These are phyloP conservation scores for Ceyx cyanopectus DNA, from an alignment of 2,113 vertebrate genomes.

Conservation along the genomic window DNA sequence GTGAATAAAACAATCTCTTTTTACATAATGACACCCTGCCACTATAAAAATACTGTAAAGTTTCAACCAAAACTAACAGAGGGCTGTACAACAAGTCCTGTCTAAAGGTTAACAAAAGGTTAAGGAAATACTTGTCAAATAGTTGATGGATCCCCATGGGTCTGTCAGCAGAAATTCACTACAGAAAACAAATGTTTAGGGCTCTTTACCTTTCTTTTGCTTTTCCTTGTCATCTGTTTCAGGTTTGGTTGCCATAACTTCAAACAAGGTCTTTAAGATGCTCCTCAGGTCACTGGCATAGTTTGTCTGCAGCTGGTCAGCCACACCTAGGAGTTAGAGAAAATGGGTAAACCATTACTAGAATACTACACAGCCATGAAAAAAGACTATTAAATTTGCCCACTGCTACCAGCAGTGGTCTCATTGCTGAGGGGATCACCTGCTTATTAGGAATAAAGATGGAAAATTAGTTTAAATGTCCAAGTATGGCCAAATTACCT, in stretches of 20 bases:
- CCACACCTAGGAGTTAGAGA: slow-evolving; percentile 82
- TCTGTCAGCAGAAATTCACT: not conserved
- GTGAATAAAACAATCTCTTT: not conserved
- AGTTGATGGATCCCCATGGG: not conserved
- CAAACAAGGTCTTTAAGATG: slow-evolving; percentile 96
- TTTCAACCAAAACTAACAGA: not conserved
- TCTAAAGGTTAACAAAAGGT: not conserved
- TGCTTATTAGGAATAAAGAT: not conserved
- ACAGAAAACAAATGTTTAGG: not conserved
- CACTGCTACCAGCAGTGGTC: not conserved
- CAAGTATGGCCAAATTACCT: not conserved
- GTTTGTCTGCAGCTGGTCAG: slow-evolving; percentile 98
- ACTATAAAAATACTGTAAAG: not conserved
- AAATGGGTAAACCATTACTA: not conserved
- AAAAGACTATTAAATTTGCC: not conserved
- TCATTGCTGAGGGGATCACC: not conserved
- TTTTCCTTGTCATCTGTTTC: slow-evolving; percentile 88
- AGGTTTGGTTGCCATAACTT: slow-evolving; percentile 97
- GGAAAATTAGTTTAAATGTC: not conserved
- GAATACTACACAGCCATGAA: not conserved
- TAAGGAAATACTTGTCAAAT: not conserved
- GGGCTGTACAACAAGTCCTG: not conserved
- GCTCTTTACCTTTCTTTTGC: slow-evolving; percentile 86
- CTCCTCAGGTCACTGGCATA: slow-evolving; percentile 96
- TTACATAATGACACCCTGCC: not conserved